Base-by-base conservation (phyloP, 2,797 vertebrate species). In the Brotula barbata region DNA sequence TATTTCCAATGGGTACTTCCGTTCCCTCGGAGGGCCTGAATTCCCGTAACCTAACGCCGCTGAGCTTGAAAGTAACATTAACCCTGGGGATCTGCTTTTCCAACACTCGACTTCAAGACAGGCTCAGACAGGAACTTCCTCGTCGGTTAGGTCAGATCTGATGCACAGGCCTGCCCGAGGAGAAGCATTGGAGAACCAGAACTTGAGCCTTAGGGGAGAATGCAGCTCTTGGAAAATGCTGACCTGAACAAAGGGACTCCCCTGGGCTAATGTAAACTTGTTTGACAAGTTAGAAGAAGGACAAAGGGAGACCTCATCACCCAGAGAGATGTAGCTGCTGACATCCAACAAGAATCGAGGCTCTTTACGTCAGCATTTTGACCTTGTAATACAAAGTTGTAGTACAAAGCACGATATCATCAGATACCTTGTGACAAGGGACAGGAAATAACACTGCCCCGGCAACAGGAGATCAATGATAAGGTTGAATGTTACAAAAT, bases 21-120 rank as follows among this genome's bases (percentile, higher is more conserved):
- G 64, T 34, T 67, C 31, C 37, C 31, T 57, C 22, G 15, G 19
- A 54, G 19, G 22, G 41, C 23, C 37, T 56, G 49, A 58, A 48
- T 58, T 28, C 25, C 15, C 2, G 80, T 71, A 86, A 84, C 56
- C 33, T 62, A 71, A 84, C 34, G 22, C 58, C 4, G 19, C 19
- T 48, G 48, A 60, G 64, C 52, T 62, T 78, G 75, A 64, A 62
- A 53, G 88, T 84, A 90, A 88, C 74, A 53, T 68, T 72, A 89
- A 69, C 73, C 71, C 56, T 25, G 55, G 60, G 53, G 77, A 81
- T 90, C 85, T 83, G 11, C 44, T 89, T 89, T 74, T 82, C 58
- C 45, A 64, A 72, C 60, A 59, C 45, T 64, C 17, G 11, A 63
- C 54, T 54, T 62, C 66, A 75, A 80, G 65, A 73, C 57, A 73